Evolutionary conservation across 2,797 vertebrate genomes (phyloP).

Genomic region (Coracias cyanogaster): DNA sequence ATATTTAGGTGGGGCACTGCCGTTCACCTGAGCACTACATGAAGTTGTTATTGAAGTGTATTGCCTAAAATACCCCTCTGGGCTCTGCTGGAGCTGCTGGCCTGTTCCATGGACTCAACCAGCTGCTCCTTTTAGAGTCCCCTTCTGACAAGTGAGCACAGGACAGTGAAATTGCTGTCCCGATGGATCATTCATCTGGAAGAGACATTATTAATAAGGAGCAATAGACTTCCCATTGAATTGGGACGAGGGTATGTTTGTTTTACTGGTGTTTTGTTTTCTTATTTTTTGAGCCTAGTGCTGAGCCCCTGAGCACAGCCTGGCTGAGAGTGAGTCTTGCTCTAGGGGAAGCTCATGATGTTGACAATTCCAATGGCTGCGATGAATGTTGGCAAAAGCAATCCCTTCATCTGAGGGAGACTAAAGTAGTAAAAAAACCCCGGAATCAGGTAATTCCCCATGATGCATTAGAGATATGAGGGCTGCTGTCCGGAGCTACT

Average conservation of each 20-base stretch:
- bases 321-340: not conserved
- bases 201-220: constrained; percentile 55
- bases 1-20: constrained; percentile 53
- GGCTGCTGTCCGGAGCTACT: not conserved
- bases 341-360: not conserved
- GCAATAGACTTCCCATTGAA: constrained; percentile 17
- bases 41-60: constrained; percentile 15
- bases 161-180: constrained; percentile 34
- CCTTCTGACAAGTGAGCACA: constrained; percentile 28
- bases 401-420: not conserved
- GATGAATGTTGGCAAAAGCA: not conserved
- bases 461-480: not conserved
- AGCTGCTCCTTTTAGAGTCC: constrained; percentile 60
- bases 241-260: not conserved
- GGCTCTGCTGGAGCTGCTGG: constrained; percentile 17
- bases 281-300: not conserved
- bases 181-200: not conserved
- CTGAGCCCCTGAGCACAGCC: not conserved
- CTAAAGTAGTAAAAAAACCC: not conserved
- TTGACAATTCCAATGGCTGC: not conserved
- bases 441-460: not conserved
- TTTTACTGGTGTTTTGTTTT: not conserved
- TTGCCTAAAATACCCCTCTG: constrained; percentile 37
- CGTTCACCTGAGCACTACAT: constrained; percentile 26
- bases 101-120: not conserved